A percentile compares a stretch with the other conserved stretches of the same genome.
Conservation (phyloP, 2,888 invertebrate genomes). For the Drosophila phalerata region DNA sequence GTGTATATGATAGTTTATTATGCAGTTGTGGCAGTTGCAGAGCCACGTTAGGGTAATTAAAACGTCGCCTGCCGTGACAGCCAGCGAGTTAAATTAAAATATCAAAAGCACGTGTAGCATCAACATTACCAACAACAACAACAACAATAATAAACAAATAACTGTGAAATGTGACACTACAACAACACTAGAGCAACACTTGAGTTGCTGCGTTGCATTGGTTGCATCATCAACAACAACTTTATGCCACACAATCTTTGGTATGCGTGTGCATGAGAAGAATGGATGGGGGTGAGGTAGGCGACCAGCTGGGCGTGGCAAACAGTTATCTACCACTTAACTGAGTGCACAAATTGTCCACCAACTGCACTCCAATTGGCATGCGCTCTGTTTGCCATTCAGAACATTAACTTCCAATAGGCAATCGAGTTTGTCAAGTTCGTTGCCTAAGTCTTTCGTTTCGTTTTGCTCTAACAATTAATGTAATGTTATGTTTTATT, state of each 20-base stretch:
- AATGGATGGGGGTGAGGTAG: constrained; percentile 19
- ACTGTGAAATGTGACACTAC: constrained; percentile 74
- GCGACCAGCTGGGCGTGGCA: constrained; percentile 28
- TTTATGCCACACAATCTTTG: not conserved
- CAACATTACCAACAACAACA: constrained; percentile 29
- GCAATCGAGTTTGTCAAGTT: constrained; percentile 38
- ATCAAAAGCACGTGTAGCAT: constrained; percentile 64
- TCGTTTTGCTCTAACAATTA: constrained; percentile 36
- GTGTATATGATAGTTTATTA: constrained; percentile 20
- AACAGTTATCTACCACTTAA: constrained; percentile 27
- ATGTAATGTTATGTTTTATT: constrained; percentile 41
- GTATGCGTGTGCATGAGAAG: not conserved
- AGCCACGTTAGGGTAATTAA: constrained; percentile 59
- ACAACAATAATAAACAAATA: constrained; percentile 46
- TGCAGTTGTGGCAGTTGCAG: constrained; percentile 44
- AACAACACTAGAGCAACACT: constrained; percentile 47
- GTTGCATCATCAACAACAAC: constrained; percentile 49
- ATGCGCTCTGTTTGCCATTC: constrained; percentile 47
- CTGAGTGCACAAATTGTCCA: constrained; percentile 44
- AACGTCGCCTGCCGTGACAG: constrained; percentile 68
- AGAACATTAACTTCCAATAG: constrained; percentile 40
- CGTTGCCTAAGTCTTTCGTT: constrained; percentile 52
- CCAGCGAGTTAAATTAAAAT: constrained; percentile 59
- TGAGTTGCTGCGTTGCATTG: constrained; percentile 41
- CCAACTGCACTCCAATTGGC: constrained; percentile 40